Percentiles rank a stretch among this genome's conserved stretches.
phyloP scores from a whole-genome alignment of 2,797 vertebrate species.

The Phylloscopus collybita region DNA sequence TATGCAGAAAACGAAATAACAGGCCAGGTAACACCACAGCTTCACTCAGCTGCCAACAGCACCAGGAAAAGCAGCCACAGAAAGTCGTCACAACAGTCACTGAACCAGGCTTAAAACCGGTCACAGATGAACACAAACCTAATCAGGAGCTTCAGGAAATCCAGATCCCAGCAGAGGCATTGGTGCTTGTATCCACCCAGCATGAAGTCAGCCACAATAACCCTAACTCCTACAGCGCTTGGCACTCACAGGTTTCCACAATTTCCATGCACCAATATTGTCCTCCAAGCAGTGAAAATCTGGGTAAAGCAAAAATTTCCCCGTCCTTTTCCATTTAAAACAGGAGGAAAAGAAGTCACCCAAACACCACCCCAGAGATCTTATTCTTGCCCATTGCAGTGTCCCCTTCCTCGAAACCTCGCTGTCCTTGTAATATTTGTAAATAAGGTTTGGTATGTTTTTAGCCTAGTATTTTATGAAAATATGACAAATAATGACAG shows the following conservation, averaged over 20 bases:
- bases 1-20: not conserved
- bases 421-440: not conserved
- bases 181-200: too few species aligned
- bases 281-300: not conserved
- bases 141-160: not conserved
- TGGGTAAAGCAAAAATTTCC: not conserved
- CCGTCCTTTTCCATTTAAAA: not conserved
- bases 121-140: not conserved
- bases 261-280: not conserved
- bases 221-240: not conserved
- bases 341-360: not conserved
- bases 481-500: not conserved
- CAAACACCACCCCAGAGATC: not conserved
- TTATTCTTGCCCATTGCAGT: not conserved
- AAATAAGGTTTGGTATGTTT: not conserved
- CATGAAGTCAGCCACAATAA: rapidly evolving
- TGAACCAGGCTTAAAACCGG: not conserved
- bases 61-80: not conserved
- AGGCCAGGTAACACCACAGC: not conserved
- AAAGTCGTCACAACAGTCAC: not conserved
- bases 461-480: not conserved
- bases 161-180: not conserved
- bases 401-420: not conserved
- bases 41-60: not conserved
- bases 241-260: not conserved